These are phyloP conservation scores for Myripristis jacobus DNA, from an alignment of 2,797 vertebrate species.

Conservation along the genomic window DNA sequence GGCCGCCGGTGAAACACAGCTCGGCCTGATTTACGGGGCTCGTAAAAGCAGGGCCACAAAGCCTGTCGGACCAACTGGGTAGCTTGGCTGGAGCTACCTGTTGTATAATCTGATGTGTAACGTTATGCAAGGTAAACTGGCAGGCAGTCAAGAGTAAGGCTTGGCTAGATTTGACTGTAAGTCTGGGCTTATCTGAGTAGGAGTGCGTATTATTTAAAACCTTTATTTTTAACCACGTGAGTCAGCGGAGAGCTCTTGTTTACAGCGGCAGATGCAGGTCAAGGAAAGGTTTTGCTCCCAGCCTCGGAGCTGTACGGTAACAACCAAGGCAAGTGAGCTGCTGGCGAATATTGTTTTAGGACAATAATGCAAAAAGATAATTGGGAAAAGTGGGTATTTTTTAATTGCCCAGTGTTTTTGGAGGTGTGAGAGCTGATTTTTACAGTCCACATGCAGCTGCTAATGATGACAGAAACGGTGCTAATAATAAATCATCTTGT, in stretches of 20 bases:
- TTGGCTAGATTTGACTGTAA: slow-evolving; percentile 5
- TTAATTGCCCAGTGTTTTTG: too few species aligned
- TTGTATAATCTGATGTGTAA: slow-evolving; percentile 58
- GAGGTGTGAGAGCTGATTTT: too few species aligned
- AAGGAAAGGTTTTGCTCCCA: slow-evolving; percentile 2
- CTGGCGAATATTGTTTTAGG: too few species aligned
- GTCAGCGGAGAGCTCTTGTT: background rate
- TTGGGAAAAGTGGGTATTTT: too few species aligned
- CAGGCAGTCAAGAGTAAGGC: slow-evolving; percentile 33
- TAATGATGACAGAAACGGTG: too few species aligned
- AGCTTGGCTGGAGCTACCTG: slow-evolving; percentile 36
- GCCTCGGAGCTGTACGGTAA: too few species aligned
- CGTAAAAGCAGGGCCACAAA: slow-evolving; percentile 20
- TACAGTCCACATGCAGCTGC: too few species aligned
- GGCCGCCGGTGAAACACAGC: too few species aligned
- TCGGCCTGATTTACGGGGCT: slow-evolving; percentile 37
- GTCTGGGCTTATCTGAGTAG: slow-evolving; percentile 30
- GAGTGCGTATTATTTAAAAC: slow-evolving; percentile 16
- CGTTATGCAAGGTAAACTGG: slow-evolving; percentile 60
- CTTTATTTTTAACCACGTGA: slow-evolving; percentile 12
- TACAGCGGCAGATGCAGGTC: background rate
- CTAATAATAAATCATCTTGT: too few species aligned
- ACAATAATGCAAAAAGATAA: too few species aligned
- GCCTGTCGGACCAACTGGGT: slow-evolving; percentile 12
- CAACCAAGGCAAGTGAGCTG: too few species aligned